A percentile compares a stretch with the other conserved stretches of the same genome.
phyloP scores from a whole-genome alignment of 2,113 vertebrate species.

The Larimichthys crocea region DNA sequence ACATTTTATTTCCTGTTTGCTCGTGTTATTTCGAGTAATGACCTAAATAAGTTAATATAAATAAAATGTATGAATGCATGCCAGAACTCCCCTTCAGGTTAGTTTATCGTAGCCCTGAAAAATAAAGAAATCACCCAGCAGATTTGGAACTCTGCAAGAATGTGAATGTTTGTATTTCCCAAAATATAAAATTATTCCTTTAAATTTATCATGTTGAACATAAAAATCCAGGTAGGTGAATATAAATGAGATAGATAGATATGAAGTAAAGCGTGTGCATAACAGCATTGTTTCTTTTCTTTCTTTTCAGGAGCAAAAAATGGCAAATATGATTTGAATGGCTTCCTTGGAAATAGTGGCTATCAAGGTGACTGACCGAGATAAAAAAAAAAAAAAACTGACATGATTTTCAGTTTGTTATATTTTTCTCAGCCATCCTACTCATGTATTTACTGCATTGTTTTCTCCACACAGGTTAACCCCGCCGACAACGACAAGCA shows the following conservation, averaged over 20 bases:
- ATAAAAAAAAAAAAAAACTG: too few species aligned
- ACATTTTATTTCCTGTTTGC: too few species aligned
- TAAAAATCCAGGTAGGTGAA: not conserved
- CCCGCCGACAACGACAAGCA: slow-evolving; percentile 11
- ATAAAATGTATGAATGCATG: too few species aligned
- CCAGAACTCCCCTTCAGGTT: too few species aligned
- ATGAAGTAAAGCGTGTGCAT: not conserved
- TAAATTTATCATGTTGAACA: not conserved
- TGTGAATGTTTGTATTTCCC: not conserved
- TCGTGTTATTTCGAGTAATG: too few species aligned
- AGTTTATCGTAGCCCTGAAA: too few species aligned
- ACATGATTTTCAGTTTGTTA: not conserved
- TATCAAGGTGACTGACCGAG: slow-evolving; percentile 74
- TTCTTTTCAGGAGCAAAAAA: slow-evolving; percentile 75
- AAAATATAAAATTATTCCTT: not conserved
- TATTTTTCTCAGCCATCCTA: not conserved
- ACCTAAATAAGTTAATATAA: too few species aligned
- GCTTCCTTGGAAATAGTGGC: slow-evolving; percentile 83
- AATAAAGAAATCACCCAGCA: too few species aligned
- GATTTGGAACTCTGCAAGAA: not conserved
- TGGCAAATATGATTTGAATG: slow-evolving; percentile 79
- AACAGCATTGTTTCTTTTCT: not conserved
- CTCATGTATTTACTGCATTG: not conserved
- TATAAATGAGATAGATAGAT: too few species aligned
- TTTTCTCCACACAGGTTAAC: slow-evolving; percentile 73